Evolutionary conservation across 2,113 vertebrate genomes (phyloP).

Genomic region (Dipodomys stephensi): DNA sequence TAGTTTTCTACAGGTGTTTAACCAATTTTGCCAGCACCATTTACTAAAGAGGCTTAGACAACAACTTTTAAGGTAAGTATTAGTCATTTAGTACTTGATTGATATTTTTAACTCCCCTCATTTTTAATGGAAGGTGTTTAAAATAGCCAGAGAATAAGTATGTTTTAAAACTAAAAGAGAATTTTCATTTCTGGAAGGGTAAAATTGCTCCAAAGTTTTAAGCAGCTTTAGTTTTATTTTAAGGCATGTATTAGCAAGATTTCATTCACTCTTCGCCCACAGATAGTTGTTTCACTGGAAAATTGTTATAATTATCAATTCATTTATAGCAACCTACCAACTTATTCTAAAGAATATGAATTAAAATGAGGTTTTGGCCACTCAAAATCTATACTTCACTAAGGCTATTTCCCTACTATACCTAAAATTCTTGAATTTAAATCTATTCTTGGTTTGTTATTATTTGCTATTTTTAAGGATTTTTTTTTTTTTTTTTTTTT

Average conservation of each 20-base stretch:
- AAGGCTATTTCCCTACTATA: neutral
- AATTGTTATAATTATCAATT: constrained; percentile 67
- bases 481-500: neutral
- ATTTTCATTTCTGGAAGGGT: constrained; percentile 61
- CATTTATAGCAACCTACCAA: constrained; percentile 57
- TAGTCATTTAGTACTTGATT: constrained; percentile 51
- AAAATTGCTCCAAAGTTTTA: constrained; percentile 61
- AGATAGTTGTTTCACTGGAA: constrained; percentile 62
- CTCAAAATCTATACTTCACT: neutral
- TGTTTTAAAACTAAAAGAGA: constrained; percentile 47
- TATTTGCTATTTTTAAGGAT: constrained; percentile 26
- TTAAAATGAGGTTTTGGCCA: constrained; percentile 55
- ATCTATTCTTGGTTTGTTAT: neutral
- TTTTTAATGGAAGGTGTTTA: constrained; percentile 54
- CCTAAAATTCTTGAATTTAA: neutral
- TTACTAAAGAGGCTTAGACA: neutral
- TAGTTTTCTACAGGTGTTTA: too few species aligned
- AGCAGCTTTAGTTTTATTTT: constrained; percentile 65
- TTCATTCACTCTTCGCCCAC: constrained; percentile 62
- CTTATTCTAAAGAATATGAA: constrained; percentile 40
- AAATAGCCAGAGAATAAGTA: constrained; percentile 54
- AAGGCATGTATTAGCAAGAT: constrained; percentile 57
- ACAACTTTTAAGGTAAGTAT: constrained; percentile 41
- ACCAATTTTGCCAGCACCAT: too few species aligned
- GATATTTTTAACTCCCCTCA: constrained; percentile 39